These are phyloP conservation scores for Lycopodina hypogea DNA, from an alignment of 37 sponge, comb jelly and placozoan species.

Conservation along the genomic window DNA sequence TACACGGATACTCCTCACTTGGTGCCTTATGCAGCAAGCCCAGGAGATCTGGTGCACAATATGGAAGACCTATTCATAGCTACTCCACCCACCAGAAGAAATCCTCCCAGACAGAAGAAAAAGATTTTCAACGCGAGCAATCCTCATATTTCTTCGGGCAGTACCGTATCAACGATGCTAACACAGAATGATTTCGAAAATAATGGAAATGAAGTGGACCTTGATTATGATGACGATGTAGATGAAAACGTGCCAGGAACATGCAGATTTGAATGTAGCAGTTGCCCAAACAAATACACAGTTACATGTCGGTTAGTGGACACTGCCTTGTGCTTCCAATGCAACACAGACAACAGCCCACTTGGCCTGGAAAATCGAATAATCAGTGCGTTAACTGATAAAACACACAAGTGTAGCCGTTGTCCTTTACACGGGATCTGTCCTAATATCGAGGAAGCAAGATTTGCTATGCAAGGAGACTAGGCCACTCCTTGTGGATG, in stretches of 20 bases:
- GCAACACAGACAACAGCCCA: background rate
- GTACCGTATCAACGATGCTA: background rate
- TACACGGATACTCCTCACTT: background rate
- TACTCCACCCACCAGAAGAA: background rate
- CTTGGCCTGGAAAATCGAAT: background rate
- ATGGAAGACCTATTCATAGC: background rate
- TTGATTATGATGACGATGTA: constrained; percentile 4
- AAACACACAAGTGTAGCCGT: background rate
- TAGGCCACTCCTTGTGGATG: too few species aligned
- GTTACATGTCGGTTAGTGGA: background rate
- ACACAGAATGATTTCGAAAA: background rate
- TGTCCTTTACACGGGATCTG: background rate
- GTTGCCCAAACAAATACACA: background rate
- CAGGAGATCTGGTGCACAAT: background rate
- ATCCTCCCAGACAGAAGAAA: background rate
- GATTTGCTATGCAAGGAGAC: background rate
- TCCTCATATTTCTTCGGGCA: background rate
- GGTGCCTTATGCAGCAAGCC: background rate
- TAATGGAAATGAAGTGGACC: background rate
- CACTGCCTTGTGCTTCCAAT: background rate
- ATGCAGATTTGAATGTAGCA: constrained; percentile 11
- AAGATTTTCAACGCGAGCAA: constrained; percentile 6
- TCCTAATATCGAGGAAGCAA: background rate
- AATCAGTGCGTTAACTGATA: background rate
- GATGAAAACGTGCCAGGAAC: background rate